phyloP scores from a whole-genome alignment of 1,140 invertebrate genomes.

The Drosophila ambigua region DNA sequence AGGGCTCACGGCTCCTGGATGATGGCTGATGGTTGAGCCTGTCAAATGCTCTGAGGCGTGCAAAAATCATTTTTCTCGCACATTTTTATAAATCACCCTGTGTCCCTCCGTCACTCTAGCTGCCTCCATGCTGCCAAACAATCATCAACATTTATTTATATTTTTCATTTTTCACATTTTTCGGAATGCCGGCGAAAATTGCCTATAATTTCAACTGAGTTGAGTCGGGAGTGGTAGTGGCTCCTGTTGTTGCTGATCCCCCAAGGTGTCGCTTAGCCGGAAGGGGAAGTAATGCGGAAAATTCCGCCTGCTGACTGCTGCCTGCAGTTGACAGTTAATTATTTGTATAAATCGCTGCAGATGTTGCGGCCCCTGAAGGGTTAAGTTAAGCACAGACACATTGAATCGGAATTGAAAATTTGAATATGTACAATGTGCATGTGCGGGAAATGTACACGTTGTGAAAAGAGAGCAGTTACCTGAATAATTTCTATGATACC shows the following conservation, averaged over 20 bases:
- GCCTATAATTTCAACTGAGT: constrained; percentile 56
- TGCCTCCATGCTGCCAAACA: constrained; percentile 30
- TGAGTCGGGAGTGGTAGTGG: constrained; percentile 25
- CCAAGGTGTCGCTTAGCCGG: constrained; percentile 59
- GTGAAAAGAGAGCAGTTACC: too few species aligned
- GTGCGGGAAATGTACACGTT: not conserved
- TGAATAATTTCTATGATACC: too few species aligned
- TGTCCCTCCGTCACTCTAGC: not conserved
- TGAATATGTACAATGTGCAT: constrained; percentile 1
- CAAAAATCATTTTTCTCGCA: constrained; percentile 80
- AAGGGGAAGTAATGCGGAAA: constrained; percentile 23
- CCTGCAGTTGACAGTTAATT: constrained; percentile 78
- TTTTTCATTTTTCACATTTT: constrained; percentile 71
- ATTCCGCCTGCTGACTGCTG: constrained; percentile 31
- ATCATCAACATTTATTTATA: constrained; percentile 72
- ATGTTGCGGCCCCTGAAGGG: constrained; percentile 60
- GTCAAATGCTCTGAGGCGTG: constrained; percentile 70
- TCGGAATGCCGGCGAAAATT: constrained; percentile 45
- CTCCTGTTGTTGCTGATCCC: constrained; percentile 30
- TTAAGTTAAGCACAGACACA: constrained; percentile 36
- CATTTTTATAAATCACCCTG: constrained; percentile 60
- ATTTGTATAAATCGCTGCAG: constrained; percentile 73
- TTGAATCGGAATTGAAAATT: constrained; percentile 27
- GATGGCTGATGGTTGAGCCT: constrained; percentile 35
- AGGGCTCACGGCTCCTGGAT: constrained; percentile 6